phyloP scores from a whole-genome alignment of 2,113 vertebrate genomes.

The Syrrhaptes paradoxus region DNA sequence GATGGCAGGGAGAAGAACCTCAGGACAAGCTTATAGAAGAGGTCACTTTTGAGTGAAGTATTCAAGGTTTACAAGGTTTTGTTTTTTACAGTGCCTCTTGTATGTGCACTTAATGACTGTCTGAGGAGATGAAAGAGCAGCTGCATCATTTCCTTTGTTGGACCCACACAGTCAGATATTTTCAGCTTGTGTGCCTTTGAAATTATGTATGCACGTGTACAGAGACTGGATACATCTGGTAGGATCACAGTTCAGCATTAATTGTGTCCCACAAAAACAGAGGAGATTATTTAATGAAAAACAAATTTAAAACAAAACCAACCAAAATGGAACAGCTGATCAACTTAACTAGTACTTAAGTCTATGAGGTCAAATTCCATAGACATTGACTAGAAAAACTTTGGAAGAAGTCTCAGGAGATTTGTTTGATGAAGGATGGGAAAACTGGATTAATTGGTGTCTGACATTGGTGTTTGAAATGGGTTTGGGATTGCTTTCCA shows the following conservation, averaged over 20 bases:
- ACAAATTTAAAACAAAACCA: background rate
- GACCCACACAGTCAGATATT: background rate
- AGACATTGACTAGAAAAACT: background rate
- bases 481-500: background rate
- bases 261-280: background rate
- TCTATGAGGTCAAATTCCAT: background rate
- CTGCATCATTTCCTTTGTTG: background rate
- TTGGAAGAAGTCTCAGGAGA: background rate
- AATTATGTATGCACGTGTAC: background rate
- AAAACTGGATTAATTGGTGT: background rate
- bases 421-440: background rate
- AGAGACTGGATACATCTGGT: background rate
- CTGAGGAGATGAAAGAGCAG: background rate
- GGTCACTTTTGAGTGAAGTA: background rate
- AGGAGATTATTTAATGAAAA: background rate
- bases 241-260: background rate
- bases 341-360: background rate
- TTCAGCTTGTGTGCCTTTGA: background rate
- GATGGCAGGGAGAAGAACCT: background rate
- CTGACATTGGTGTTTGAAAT: background rate
- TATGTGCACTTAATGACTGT: background rate
- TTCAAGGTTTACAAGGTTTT: background rate
- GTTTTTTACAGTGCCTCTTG: background rate
- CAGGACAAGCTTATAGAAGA: background rate
- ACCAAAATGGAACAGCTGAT: background rate